A percentile compares a stretch with the other conserved stretches of the same genome.
These are phyloP conservation scores for Alviniconcha strummeri DNA, from an alignment of 2,888 invertebrate genomes.

Conservation along the genomic window DNA sequence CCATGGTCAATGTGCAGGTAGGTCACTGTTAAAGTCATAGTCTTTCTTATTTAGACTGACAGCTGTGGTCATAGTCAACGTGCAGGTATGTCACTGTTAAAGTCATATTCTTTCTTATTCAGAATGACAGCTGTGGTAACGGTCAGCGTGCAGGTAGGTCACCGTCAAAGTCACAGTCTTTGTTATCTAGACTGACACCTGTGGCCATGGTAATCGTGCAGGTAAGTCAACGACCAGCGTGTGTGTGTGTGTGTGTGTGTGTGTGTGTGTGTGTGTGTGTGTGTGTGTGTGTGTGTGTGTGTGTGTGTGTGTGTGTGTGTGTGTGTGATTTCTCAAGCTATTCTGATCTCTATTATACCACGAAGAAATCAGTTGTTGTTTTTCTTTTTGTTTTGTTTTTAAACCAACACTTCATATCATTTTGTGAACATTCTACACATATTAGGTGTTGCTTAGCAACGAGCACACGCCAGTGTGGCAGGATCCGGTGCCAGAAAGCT, in stretches of 20 bases:
- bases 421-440: too few relatives aligned
- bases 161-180: too few relatives aligned
- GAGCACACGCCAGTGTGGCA: neutral
- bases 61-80: neutral
- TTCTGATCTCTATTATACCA: too few relatives aligned
- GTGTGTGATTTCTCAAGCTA: neutral
- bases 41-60: too few relatives aligned
- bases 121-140: neutral
- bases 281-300: neutral
- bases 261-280: neutral
- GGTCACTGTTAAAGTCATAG: neutral
- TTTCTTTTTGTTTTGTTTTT: too few relatives aligned
- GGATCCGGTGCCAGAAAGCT: neutral
- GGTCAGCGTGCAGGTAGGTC: constrained; percentile 14
- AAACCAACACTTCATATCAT: too few relatives aligned
- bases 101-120: too few relatives aligned
- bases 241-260: neutral
- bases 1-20: constrained; percentile 20
- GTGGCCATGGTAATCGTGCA: constrained; percentile 7
- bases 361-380: too few relatives aligned
- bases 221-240: neutral
- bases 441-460: neutral
- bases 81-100: neutral
- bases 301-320: neutral
- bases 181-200: too few relatives aligned